phyloP scores from a whole-genome alignment of 1,140 invertebrate species.

The Bombus sylvicola region DNA sequence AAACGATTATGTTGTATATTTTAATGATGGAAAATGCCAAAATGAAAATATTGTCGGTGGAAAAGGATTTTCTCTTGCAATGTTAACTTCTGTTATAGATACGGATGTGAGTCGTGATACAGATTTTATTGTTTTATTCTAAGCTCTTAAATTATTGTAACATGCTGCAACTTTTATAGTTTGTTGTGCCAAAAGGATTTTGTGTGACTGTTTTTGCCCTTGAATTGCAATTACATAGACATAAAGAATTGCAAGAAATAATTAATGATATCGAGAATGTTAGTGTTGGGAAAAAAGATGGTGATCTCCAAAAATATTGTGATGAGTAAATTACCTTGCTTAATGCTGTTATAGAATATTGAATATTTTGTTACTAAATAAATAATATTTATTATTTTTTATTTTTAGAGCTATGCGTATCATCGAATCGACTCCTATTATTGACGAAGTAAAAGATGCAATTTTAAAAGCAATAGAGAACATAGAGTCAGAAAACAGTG shows the following conservation, averaged over 20 bases:
- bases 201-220: constrained; percentile 85
- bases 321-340: constrained; percentile 45
- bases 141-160: background rate
- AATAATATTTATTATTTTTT: constrained; percentile 12
- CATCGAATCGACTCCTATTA: constrained; percentile 61
- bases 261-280: constrained; percentile 57
- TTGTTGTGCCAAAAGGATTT: constrained; percentile 84
- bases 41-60: constrained; percentile 86
- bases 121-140: background rate
- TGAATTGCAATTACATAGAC: constrained; percentile 80
- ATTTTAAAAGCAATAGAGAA: constrained; percentile 77
- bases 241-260: constrained; percentile 66
- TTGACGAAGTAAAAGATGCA: constrained; percentile 66
- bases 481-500: constrained; percentile 70
- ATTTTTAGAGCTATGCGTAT: constrained; percentile 65
- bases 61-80: constrained; percentile 88
- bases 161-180: constrained; percentile 63
- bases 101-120: constrained; percentile 74
- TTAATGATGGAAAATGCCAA: constrained; percentile 71
- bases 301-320: constrained; percentile 46
- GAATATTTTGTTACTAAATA: background rate
- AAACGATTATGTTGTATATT: constrained; percentile 77
- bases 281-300: constrained; percentile 38
- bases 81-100: constrained; percentile 83
- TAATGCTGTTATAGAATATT: background rate